These are phyloP conservation scores for Merops nubicus DNA, from an alignment of 2,113 vertebrate genomes.

Conservation along the genomic window DNA sequence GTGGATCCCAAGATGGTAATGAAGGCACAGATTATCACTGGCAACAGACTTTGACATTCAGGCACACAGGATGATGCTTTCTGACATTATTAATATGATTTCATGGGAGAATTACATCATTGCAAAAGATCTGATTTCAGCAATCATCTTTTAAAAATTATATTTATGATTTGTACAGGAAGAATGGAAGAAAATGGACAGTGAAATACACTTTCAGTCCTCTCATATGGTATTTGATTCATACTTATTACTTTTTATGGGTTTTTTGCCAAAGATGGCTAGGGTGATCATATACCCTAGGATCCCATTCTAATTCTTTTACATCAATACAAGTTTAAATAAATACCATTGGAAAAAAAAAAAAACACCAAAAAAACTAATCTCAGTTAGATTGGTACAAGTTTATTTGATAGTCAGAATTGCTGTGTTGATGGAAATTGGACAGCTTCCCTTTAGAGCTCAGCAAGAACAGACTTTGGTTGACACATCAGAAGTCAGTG, in stretches of 20 bases:
- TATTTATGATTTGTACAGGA: neutral
- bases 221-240: neutral
- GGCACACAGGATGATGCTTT: neutral
- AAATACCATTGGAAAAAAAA: neutral
- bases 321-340: neutral
- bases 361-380: too few species aligned
- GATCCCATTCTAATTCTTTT: neutral
- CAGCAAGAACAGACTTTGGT: neutral
- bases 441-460: neutral
- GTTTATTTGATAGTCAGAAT: neutral
- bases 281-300: neutral
- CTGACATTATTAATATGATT: neutral
- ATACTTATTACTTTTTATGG: neutral
- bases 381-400: neutral
- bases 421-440: neutral
- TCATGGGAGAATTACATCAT: neutral
- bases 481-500: neutral
- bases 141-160: neutral
- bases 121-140: neutral
- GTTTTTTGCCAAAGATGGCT: neutral
- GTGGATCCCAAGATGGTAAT: neutral
- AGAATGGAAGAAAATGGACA: neutral
- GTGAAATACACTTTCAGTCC: neutral
- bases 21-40: neutral
- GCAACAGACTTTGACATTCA: accelerated